Conservation (phyloP, 2,888 invertebrate genomes). For the Nomada hirtipes region DNA sequence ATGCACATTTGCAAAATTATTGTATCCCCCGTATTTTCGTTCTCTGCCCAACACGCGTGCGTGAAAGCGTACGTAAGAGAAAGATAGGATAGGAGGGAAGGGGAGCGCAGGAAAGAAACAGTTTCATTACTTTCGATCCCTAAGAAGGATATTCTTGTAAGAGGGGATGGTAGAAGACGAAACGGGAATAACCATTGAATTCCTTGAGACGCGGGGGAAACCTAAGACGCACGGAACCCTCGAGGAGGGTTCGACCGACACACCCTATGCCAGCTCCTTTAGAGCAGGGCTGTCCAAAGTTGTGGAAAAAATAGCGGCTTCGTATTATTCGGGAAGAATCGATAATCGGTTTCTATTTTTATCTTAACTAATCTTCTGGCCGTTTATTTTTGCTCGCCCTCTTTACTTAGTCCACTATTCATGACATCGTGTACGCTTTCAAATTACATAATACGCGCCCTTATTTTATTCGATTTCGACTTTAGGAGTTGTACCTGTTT, state of each 20-base stretch:
- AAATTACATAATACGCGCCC: no score
- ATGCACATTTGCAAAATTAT: neutral
- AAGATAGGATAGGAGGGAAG: neutral
- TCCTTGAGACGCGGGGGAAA: constrained; percentile 59
- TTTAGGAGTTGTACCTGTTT: no score
- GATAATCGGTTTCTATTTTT: constrained; percentile 15
- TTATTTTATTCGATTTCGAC: no score
- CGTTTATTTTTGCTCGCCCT: neutral
- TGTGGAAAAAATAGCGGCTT: constrained; percentile 43
- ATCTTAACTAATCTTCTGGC: constrained; percentile 9
- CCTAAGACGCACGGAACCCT: constrained; percentile 57
- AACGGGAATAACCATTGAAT: constrained; percentile 59
- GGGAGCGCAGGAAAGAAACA: constrained; percentile 74
- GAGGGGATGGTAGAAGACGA: constrained; percentile 52
- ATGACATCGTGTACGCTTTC: neutral
- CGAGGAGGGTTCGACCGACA: constrained; percentile 54
- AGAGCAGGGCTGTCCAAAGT: constrained; percentile 43
- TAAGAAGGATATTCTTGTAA: constrained; percentile 49
- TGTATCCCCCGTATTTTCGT: no score
- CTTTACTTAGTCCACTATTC: neutral
- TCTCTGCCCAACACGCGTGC: no score
- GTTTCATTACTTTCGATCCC: constrained; percentile 83
- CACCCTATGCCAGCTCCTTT: constrained; percentile 56
- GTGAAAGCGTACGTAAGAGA: no score
- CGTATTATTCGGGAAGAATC: constrained; percentile 18